Evolutionary conservation across 2,113 vertebrate species (phyloP), one percentile per base, ranked within the genome.

Genomic region (Zingel zingel): DNA sequence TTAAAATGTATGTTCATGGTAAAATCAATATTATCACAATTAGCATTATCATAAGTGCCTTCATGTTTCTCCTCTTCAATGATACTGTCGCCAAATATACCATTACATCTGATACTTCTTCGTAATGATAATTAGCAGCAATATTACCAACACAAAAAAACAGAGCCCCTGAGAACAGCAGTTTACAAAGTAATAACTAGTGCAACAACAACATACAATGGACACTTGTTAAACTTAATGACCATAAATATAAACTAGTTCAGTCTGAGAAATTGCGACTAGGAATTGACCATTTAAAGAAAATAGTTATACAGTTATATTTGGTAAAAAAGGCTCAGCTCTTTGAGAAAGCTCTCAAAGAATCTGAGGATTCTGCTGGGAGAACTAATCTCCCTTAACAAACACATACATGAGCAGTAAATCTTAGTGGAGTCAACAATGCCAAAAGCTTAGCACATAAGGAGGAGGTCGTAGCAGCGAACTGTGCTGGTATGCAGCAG

Each of bases 301-400:
- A 36, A 66, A 74, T 15, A 4, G 15, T 23, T 48, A 12, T 56
- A 23, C 36, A 39, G 57, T 45, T 43, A 54, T 43, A 36, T 79
- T 47, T 80, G 59, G 50, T 30, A 10, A 36, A 47, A 45, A 56
- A 47, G 4, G 25, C 47, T 30, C 10, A 15, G 4, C 13, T 43
- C 16, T 61, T 27, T 48, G 23, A 48, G 25, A 2, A 43, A 45
- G 33, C 2, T 43, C 25, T 76, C 12, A 62, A n/a, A 71, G 67
- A 70, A 45, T 51, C 45, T 4, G 3, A 19, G 25, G 25, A 64
- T 33, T 64, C 67, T 64, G 67, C 39, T 23, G 36, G 33, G 47
- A 68, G 30, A 58, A 65, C 8, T 51, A 68, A 82, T 75, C 56
- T 64, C 23, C 1, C 33, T 45, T 4, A 67, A 82, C 71, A 82